A percentile compares a stretch with the other conserved stretches of the same genome.
Conservation (phyloP, 1,140 invertebrate genomes). For the Delia radicum region DNA sequence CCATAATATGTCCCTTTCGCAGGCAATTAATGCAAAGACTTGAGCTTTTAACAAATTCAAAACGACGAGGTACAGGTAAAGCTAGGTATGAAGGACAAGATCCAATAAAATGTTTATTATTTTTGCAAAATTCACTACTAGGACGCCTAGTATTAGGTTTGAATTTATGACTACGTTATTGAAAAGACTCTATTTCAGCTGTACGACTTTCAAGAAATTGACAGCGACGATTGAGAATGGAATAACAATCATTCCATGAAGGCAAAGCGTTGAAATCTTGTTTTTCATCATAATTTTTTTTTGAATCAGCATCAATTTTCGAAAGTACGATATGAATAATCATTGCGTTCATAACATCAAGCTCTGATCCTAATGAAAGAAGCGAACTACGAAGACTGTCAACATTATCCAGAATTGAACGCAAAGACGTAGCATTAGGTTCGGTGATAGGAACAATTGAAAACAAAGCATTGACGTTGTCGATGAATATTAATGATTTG, state of each 20-base stretch:
- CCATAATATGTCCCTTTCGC: constrained; percentile 1
- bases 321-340: too few relatives aligned
- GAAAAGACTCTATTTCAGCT: background rate
- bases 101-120: background rate
- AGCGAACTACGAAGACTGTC: too few relatives aligned
- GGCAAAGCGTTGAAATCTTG: background rate
- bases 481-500: too few relatives aligned
- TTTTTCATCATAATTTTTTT: background rate
- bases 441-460: too few relatives aligned
- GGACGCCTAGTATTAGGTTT: background rate
- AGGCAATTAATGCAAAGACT: constrained; percentile 4
- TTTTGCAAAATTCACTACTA: background rate
- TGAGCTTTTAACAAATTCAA: background rate
- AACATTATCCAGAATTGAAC: too few relatives aligned
- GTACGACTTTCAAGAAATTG: constrained; percentile 12
- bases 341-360: too few relatives aligned
- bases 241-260: constrained; percentile 11
- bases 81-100: background rate
- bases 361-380: too few relatives aligned
- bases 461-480: too few relatives aligned
- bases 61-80: background rate
- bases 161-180: background rate
- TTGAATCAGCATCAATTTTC: background rate
- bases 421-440: too few relatives aligned
- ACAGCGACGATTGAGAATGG: background rate